phyloP scores from a whole-genome alignment of 1,140 invertebrate species.

The Ips nitidus region DNA sequence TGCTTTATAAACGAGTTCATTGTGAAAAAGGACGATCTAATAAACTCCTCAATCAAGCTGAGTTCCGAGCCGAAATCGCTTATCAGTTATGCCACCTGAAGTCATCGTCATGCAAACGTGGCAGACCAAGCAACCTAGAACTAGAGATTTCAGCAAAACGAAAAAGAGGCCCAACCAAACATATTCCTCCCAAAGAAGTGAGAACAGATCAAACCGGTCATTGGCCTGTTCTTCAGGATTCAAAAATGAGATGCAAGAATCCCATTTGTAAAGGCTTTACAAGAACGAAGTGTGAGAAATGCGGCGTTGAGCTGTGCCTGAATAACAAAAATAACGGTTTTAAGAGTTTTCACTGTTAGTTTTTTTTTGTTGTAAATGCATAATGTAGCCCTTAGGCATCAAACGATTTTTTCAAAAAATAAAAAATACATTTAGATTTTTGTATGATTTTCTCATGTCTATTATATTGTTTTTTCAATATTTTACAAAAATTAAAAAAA shows the following conservation, averaged over 20 bases:
- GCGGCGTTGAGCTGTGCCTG: slow-evolving; percentile 33
- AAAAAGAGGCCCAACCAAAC: no score
- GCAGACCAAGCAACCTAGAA: no score
- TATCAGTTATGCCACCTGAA: neutral
- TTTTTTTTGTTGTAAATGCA: slow-evolving; percentile 1
- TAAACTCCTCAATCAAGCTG: slow-evolving; percentile 21
- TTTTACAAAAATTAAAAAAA: neutral
- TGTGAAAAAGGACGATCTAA: slow-evolving; percentile 4
- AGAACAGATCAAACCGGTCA: no score
- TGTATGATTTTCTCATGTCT: neutral
- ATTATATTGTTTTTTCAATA: neutral
- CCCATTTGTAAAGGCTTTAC: slow-evolving; percentile 12
- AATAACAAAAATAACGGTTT: slow-evolving; percentile 40
- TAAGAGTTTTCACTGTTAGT: slow-evolving; percentile 8
- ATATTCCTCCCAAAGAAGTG: no score
- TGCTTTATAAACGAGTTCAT: slow-evolving; percentile 28
- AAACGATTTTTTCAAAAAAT: slow-evolving; percentile 8
- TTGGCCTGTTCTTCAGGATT: no score
- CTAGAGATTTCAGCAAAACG: no score
- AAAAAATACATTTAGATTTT: slow-evolving; percentile 5
- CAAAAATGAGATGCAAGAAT: no score
- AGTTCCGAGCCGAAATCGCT: slow-evolving; percentile 38
- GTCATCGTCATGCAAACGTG: no score
- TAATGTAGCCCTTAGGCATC: slow-evolving; percentile 12
- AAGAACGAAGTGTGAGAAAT: slow-evolving; percentile 34